phyloP scores from a whole-genome alignment of 1,140 invertebrate genomes.

The Pachypeltis micranthus region DNA sequence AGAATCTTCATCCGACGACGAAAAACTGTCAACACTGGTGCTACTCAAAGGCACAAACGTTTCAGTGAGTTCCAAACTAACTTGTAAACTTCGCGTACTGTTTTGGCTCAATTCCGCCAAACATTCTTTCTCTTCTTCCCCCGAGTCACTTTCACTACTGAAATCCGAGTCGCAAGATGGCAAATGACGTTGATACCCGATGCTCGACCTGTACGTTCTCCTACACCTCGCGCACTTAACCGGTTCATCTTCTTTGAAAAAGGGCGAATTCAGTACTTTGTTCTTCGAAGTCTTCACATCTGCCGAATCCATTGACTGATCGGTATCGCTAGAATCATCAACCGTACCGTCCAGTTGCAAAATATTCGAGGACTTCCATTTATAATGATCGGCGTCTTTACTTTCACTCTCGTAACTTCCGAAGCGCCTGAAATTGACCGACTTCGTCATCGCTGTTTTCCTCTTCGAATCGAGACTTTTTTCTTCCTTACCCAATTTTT shows the following conservation, averaged over 20 bases:
- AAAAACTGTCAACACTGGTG: not conserved
- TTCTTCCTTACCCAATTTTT: slow-evolving; percentile 9
- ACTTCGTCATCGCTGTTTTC: slow-evolving; percentile 4
- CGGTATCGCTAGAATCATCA: slow-evolving; percentile 37
- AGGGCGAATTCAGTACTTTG: slow-evolving; percentile 23
- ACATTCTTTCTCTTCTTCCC: slow-evolving; percentile 15
- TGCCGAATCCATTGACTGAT: slow-evolving; percentile 17
- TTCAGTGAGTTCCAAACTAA: not conserved
- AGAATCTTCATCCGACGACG: not conserved
- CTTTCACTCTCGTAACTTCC: not conserved
- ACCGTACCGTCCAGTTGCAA: slow-evolving; percentile 51
- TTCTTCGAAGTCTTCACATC: not conserved
- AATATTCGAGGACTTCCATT: slow-evolving; percentile 32
- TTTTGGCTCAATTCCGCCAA: not conserved
- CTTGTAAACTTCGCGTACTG: not conserved
- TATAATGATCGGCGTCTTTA: slow-evolving; percentile 9
- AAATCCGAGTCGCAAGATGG: slow-evolving; percentile 52
- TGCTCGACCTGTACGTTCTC: slow-evolving; percentile 74
- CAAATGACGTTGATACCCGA: slow-evolving; percentile 74
- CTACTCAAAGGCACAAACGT: not conserved
- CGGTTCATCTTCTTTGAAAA: slow-evolving; percentile 43
- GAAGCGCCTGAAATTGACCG: not conserved
- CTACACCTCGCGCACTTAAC: slow-evolving; percentile 79
- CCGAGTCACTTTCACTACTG: slow-evolving; percentile 54
- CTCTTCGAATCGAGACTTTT: slow-evolving; percentile 8